These are phyloP conservation scores for Acronicta alni DNA, from an alignment of 2,888 invertebrate species.

Conservation along the genomic window DNA sequence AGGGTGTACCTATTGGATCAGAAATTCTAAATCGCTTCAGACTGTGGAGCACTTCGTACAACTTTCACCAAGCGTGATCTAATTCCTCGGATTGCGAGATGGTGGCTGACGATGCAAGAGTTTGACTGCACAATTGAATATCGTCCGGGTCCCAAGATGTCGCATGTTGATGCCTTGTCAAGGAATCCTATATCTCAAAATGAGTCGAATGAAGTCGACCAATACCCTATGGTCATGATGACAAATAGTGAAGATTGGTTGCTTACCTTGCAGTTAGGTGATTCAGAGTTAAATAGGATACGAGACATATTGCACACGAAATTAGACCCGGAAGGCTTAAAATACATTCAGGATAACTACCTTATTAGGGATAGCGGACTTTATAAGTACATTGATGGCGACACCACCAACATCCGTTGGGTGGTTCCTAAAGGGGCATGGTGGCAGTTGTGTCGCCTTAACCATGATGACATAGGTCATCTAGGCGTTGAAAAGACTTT, in stretches of 20 bases:
- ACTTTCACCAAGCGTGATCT: neutral
- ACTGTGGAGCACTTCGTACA: neutral
- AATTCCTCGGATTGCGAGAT: neutral
- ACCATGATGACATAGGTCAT: constrained; percentile 21
- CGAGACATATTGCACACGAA: neutral
- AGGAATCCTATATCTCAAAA: neutral
- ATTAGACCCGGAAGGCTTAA: neutral
- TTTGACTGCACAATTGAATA: neutral
- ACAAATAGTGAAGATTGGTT: neutral
- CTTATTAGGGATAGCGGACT: neutral
- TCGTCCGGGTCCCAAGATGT: neutral
- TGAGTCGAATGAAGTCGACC: neutral
- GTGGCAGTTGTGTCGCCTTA: constrained; percentile 1
- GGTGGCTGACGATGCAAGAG: neutral
- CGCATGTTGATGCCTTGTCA: neutral
- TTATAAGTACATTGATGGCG: neutral
- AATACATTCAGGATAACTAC: neutral
- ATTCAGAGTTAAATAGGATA: neutral
- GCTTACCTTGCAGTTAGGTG: neutral
- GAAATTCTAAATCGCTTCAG: neutral
- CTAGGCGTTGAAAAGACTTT: constrained; percentile 13
- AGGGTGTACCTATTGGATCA: neutral
- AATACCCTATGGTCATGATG: neutral
- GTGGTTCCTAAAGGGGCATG: constrained; percentile 17
- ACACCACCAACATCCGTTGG: constrained; percentile 8